A percentile compares a stretch with the other conserved stretches of the same genome.
These are phyloP conservation scores for Drosophila mojavensis DNA, from an alignment of 1,140 invertebrate species.

Conservation along the genomic window DNA sequence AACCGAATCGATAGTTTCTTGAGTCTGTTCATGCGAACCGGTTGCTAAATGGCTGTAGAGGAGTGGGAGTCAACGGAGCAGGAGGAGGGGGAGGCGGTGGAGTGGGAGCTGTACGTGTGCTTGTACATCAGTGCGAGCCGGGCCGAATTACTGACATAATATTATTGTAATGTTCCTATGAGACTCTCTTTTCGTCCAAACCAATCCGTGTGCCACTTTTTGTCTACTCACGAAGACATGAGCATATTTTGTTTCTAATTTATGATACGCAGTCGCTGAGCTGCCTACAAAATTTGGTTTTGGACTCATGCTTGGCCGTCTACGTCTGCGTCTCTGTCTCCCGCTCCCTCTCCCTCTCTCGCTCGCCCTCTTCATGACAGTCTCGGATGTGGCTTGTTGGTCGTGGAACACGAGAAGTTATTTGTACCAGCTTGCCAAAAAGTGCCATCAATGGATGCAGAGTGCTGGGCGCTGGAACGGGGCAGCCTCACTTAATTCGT, in stretches of 20 bases:
- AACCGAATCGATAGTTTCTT: constrained; percentile 47
- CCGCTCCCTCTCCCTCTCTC: not conserved
- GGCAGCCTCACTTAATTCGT: constrained; percentile 49
- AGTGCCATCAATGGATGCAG: constrained; percentile 17
- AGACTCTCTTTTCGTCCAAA: constrained; percentile 33
- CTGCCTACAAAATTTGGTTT: constrained; percentile 70
- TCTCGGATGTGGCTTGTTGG: constrained; percentile 14
- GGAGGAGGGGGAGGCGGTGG: not conserved
- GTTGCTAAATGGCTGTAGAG: not conserved
- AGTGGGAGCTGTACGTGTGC: constrained; percentile 19
- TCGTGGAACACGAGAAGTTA: constrained; percentile 49
- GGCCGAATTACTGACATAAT: constrained; percentile 74
- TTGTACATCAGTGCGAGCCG: constrained; percentile 38
- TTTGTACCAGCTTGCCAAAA: constrained; percentile 51
- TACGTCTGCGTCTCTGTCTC: not conserved
- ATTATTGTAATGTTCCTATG: constrained; percentile 74
- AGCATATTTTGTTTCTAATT: constrained; percentile 81
- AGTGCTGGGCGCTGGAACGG: not conserved
- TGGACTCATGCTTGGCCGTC: constrained; percentile 24
- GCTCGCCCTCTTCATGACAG: not conserved
- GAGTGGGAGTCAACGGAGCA: not conserved
- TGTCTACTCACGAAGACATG: constrained; percentile 76
- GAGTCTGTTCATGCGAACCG: constrained; percentile 26
- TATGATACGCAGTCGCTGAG: constrained; percentile 68
- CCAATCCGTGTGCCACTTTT: constrained; percentile 62